Percentiles rank a stretch among this genome's conserved stretches.
phyloP scores from a whole-genome alignment of 1,140 invertebrate genomes.

The Apis dorsata region DNA sequence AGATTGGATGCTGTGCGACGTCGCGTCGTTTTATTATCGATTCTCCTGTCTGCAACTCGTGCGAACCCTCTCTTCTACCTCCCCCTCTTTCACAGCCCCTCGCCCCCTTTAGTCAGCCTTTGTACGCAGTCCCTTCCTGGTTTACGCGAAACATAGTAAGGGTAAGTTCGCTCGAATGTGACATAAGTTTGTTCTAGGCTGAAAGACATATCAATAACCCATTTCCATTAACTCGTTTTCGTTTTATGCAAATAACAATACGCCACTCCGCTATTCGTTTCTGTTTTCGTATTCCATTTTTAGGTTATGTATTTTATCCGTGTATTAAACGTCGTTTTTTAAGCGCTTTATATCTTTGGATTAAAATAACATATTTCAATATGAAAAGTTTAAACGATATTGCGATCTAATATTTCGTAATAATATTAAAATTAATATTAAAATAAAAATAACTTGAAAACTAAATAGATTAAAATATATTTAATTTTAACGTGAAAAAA shows the following conservation, averaged over 20 bases:
- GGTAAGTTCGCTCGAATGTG: not conserved
- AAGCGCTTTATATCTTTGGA: no score
- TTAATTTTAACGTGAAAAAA: no score
- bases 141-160: constrained; percentile 38
- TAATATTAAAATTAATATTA: no score
- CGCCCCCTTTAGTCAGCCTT: constrained; percentile 55
- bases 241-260: not conserved
- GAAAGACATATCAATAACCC: constrained; percentile 2
- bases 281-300: no score
- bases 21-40: constrained; percentile 75
- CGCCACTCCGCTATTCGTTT: no score
- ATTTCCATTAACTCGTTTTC: not conserved
- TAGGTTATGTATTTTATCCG: no score
- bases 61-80: constrained; percentile 50
- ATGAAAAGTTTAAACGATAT: no score
- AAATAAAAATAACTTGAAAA: no score
- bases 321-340: no score
- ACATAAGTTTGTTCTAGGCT: not conserved
- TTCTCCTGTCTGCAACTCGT: constrained; percentile 64
- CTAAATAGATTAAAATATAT: no score
- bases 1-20: constrained; percentile 74
- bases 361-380: no score
- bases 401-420: no score
- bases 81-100: constrained; percentile 31
- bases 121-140: constrained; percentile 56